phyloP scores from a whole-genome alignment of 1,140 invertebrate species.

The Drosophila mojavensis region DNA sequence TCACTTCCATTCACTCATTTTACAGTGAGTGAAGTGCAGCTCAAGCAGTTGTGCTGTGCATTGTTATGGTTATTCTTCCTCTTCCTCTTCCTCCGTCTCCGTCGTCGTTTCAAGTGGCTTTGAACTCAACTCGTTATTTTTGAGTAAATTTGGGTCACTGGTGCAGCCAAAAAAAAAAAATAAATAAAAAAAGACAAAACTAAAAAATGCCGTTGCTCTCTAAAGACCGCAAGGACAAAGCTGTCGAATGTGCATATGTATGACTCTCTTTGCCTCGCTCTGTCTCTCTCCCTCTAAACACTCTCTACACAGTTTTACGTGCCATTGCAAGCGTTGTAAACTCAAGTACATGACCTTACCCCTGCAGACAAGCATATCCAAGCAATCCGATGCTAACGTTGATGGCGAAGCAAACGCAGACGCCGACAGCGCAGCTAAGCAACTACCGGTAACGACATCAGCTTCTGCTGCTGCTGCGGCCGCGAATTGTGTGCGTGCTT shows the following conservation, averaged over 20 bases:
- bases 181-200: too few species aligned
- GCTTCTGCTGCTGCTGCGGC: background rate
- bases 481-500: slow-evolving; percentile 57
- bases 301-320: slow-evolving; percentile 53
- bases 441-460: slow-evolving; percentile 11
- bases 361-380: slow-evolving; percentile 46
- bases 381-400: slow-evolving; percentile 26
- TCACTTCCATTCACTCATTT: too few species aligned
- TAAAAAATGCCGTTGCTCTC: slow-evolving; percentile 18
- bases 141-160: slow-evolving; percentile 50
- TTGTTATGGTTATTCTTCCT: background rate
- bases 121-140: slow-evolving; percentile 44
- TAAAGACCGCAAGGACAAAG: slow-evolving; percentile 60
- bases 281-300: slow-evolving; percentile 4
- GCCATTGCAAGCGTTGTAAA: slow-evolving; percentile 56
- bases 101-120: slow-evolving; percentile 22
- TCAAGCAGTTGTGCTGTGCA: slow-evolving; percentile 1
- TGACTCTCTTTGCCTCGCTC: slow-evolving; percentile 9
- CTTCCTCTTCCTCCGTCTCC: background rate
- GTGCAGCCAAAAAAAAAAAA: slow-evolving; percentile 40
- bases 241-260: slow-evolving; percentile 43
- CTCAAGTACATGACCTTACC: slow-evolving; percentile 80
- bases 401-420: background rate
- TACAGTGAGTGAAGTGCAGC: background rate
- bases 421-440: slow-evolving; percentile 17